Conservation (phyloP, 1,140 invertebrate genomes). For the Bombus waltoni region DNA sequence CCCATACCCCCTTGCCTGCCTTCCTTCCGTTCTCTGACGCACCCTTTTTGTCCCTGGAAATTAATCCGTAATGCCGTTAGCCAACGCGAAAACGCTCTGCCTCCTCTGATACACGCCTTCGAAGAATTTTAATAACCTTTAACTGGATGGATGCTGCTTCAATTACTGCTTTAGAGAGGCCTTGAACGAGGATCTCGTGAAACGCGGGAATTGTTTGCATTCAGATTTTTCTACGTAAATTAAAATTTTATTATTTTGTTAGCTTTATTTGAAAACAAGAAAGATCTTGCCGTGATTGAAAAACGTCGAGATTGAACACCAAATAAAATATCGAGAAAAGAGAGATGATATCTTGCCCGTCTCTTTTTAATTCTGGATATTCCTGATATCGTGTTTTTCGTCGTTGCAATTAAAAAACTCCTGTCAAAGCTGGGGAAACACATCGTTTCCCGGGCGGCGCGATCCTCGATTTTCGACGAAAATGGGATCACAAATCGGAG, state of each 20-base stretch:
- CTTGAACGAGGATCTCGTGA: not conserved
- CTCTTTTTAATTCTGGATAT: not conserved
- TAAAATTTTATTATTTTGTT: not conserved
- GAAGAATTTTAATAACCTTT: constrained; percentile 36
- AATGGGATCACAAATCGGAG: not conserved
- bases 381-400: not conserved
- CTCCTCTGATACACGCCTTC: not conserved
- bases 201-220: not conserved
- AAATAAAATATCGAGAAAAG: not conserved
- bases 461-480: not conserved
- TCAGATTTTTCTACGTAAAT: not conserved
- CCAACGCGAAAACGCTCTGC: constrained; percentile 15
- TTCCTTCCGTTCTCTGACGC: not conserved
- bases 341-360: not conserved
- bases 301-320: not conserved
- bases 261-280: not conserved
- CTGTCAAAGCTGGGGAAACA: not conserved
- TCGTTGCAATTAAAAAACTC: constrained; percentile 4
- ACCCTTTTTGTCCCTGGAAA: constrained; percentile 44
- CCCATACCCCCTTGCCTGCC: not conserved
- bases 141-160: constrained; percentile 10
- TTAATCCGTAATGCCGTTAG: constrained; percentile 44
- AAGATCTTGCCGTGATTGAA: not conserved
- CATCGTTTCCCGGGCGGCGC: not conserved
- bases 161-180: not conserved